Conservation (phyloP, 1,140 invertebrate genomes). For the Sarcophaga peregrina region DNA sequence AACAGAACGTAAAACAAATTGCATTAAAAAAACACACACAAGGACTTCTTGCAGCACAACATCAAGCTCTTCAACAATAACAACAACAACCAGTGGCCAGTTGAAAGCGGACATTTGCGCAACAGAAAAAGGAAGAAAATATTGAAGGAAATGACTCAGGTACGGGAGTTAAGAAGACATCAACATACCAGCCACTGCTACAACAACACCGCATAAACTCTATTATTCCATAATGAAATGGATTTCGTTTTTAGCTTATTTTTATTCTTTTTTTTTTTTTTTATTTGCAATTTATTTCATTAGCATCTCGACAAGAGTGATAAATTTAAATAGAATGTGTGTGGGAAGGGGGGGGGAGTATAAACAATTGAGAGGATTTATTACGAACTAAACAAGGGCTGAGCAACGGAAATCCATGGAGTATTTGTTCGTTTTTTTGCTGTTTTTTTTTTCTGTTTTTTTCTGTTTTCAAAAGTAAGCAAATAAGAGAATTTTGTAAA, state of each 20-base stretch:
- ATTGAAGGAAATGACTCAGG: background rate
- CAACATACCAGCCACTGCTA: background rate
- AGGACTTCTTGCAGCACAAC: background rate
- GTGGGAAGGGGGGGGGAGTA: background rate
- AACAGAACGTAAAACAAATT: slow-evolving; percentile 4
- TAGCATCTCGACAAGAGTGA: background rate
- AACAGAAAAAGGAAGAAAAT: slow-evolving; percentile 3
- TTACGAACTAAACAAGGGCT: too few relatives aligned
- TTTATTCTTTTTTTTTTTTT: too few relatives aligned
- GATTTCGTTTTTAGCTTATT: background rate
- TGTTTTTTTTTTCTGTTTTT: too few relatives aligned
- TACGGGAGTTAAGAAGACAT: background rate
- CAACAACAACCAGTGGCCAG: background rate
- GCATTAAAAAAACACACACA: background rate
- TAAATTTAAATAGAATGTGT: background rate
- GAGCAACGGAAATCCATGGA: slow-evolving; percentile 7
- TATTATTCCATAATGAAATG: background rate
- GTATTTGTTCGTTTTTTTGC: background rate
- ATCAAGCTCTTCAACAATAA: too few relatives aligned
- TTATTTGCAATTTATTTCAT: background rate
- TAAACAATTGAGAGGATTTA: background rate
- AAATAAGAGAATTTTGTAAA: slow-evolving; percentile 14
- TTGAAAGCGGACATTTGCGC: background rate
- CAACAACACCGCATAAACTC: background rate
- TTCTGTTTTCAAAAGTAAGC: slow-evolving; percentile 22